These are phyloP conservation scores for Indicator indicator DNA, from an alignment of 2,113 vertebrate genomes.

Conservation along the genomic window DNA sequence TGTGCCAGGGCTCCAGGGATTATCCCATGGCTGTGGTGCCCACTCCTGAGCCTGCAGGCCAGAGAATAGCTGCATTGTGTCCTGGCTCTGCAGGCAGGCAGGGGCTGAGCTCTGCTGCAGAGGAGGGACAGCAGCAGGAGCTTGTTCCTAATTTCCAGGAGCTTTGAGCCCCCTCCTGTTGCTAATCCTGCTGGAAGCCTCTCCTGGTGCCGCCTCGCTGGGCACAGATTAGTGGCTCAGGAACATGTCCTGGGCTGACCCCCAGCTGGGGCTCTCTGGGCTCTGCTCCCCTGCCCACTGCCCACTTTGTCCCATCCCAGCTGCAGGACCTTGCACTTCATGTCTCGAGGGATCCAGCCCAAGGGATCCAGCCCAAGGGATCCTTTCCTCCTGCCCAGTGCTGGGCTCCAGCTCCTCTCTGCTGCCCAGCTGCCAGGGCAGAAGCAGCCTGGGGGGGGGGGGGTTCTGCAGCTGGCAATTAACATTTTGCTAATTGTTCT, in stretches of 20 bases:
- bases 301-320: neutral
- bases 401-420: neutral
- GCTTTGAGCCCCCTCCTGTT: constrained; percentile 33
- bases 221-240: neutral
- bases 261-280: neutral
- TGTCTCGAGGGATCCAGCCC: neutral
- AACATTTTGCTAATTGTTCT: neutral
- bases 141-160: constrained; percentile 33
- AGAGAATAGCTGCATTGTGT: constrained; percentile 51
- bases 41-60: constrained; percentile 29
- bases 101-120: constrained; percentile 22
- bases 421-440: neutral
- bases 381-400: neutral
- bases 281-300: neutral
- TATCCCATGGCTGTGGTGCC: constrained; percentile 42
- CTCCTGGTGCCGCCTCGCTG: neutral
- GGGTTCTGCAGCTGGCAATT: neutral
- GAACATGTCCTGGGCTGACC: constrained; percentile 27
- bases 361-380: neutral
- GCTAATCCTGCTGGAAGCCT: constrained; percentile 54
- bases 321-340: no score
- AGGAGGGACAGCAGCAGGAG: neutral
- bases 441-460: neutral
- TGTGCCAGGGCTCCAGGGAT: neutral
- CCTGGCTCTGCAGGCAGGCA: constrained; percentile 16